These are phyloP conservation scores for Eriosoma lanigerum DNA, from an alignment of 1,140 invertebrate genomes.

Conservation along the genomic window DNA sequence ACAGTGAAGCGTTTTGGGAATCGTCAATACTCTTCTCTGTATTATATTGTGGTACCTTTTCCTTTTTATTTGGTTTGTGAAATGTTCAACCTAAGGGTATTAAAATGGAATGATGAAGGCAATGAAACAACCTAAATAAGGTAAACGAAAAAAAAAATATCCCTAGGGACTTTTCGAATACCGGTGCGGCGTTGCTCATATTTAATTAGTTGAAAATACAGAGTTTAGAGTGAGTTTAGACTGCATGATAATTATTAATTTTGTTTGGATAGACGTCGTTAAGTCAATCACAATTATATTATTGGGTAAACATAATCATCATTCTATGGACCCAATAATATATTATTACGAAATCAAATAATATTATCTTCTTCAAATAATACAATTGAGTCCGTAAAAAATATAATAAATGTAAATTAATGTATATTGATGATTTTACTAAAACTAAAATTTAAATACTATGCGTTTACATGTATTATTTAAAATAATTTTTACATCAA, in stretches of 20 bases:
- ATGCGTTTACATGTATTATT: too few relatives aligned
- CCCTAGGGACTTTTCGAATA: background rate
- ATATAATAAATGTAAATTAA: background rate
- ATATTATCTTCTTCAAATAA: too few relatives aligned
- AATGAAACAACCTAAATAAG: constrained; percentile 1
- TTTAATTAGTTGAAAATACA: constrained; percentile 32
- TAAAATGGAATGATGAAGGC: background rate
- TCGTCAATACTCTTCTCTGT: background rate
- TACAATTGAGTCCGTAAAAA: too few relatives aligned
- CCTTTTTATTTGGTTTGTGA: background rate
- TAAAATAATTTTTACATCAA: too few relatives aligned
- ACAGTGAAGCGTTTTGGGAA: constrained; percentile 10
- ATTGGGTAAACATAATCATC: too few relatives aligned
- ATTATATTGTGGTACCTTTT: constrained; percentile 6
- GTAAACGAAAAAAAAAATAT: background rate
- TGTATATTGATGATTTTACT: too few relatives aligned
- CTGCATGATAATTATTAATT: background rate
- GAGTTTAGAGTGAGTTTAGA: background rate
- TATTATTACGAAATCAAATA: too few relatives aligned
- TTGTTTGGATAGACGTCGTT: background rate
- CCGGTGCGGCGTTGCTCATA: background rate
- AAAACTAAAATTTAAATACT: too few relatives aligned
- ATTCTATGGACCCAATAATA: too few relatives aligned
- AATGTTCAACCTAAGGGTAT: constrained; percentile 14
- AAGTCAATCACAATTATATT: background rate